Conservation (phyloP, 1,140 invertebrate species). For the Ctenoplectra terminalis region DNA sequence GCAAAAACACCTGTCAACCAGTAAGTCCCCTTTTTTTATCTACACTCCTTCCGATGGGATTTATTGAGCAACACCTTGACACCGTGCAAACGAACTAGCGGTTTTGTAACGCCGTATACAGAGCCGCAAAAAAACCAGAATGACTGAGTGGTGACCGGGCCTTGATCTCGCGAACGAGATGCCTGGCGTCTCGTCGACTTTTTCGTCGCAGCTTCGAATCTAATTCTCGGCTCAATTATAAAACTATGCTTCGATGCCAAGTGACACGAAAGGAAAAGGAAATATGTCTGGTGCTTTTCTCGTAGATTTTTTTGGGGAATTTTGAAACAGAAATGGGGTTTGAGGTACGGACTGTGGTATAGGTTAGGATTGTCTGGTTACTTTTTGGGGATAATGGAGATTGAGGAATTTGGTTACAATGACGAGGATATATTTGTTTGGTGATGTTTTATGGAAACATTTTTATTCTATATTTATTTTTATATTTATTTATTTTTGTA, state of each 20-base stretch:
- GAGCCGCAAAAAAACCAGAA: conserved; percentile 13
- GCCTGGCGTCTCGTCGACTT: background rate
- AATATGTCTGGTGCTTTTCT: too few species aligned
- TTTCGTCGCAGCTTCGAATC: background rate
- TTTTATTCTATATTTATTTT: too few species aligned
- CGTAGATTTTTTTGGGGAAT: too few species aligned
- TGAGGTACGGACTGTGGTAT: too few species aligned
- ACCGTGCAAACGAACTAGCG: background rate
- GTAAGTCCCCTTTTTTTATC: background rate
- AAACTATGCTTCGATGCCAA: background rate
- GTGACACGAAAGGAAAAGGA: background rate
- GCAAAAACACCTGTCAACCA: conserved; percentile 8
- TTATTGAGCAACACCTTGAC: conserved; percentile 30
- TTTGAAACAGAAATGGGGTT: too few species aligned
- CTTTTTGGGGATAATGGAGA: too few species aligned
- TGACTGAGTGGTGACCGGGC: conserved; percentile 34
- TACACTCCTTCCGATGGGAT: background rate
- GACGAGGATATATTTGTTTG: too few species aligned
- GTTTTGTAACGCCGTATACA: conserved; percentile 5
- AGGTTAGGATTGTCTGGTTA: too few species aligned
- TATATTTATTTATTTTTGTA: too few species aligned
- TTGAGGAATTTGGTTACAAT: too few species aligned
- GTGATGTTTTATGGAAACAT: too few species aligned
- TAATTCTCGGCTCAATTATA: background rate
- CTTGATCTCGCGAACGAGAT: conserved; percentile 30